These are phyloP conservation scores for Dasypolia templi DNA, from an alignment of 2,888 invertebrate species.

Conservation along the genomic window DNA sequence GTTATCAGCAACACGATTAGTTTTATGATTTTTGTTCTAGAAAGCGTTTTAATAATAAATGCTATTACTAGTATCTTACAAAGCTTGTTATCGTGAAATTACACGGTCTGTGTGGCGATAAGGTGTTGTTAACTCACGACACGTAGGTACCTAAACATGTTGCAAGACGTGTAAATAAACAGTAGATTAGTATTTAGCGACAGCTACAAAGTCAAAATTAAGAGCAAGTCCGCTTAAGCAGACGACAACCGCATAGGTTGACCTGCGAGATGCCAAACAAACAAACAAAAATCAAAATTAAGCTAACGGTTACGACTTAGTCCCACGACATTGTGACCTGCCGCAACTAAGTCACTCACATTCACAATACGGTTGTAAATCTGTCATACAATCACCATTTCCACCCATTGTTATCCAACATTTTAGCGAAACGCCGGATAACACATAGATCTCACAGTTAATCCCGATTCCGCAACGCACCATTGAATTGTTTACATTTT, in stretches of 20 bases:
- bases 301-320: constrained; percentile 46
- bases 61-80: constrained; percentile 38
- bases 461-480: constrained; percentile 60
- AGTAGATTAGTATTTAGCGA: constrained; percentile 56
- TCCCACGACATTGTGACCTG: constrained; percentile 70
- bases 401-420: constrained; percentile 66
- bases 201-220: constrained; percentile 42
- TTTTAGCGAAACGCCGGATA: constrained; percentile 66
- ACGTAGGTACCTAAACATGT: constrained; percentile 45
- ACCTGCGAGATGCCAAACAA: too few relatives aligned
- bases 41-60: constrained; percentile 54
- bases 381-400: constrained; percentile 51
- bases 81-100: constrained; percentile 42
- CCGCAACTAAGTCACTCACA: constrained; percentile 58
- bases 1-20: constrained; percentile 37
- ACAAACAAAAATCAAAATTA: too few relatives aligned
- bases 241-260: too few relatives aligned
- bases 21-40: constrained; percentile 49
- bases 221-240: too few relatives aligned
- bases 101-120: constrained; percentile 36
- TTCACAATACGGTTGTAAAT: constrained; percentile 64
- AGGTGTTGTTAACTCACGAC: constrained; percentile 32
- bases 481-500: constrained; percentile 88
- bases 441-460: constrained; percentile 69
- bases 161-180: constrained; percentile 50